Base-by-base conservation (phyloP, 2,797 vertebrate genomes). In the Protonibea diacanthus region DNA sequence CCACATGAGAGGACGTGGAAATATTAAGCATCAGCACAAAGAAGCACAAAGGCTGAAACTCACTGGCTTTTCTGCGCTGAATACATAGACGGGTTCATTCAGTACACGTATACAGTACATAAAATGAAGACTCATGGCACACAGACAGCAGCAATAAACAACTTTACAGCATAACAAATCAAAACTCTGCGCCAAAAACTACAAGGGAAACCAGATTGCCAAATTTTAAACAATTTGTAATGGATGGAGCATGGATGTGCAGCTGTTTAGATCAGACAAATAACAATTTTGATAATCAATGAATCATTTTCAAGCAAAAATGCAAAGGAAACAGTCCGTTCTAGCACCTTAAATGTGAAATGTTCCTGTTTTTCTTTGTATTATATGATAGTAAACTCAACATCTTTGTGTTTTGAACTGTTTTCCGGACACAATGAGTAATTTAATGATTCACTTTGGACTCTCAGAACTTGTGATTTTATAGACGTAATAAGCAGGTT, bases 1-100 rank as follows among this genome's bases (percentile, higher is more conserved):
- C 69, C 25, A 57, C 66, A 67, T 44, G 33, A 64, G 14, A 74
- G 51, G 25, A 8, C n/a, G 55, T 48, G 49, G 56, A 80, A 82
- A 84, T 18, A 29, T 53, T 71, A 47, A 44, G n/a, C 27, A 23
- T 75, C n/a, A 52, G 60, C 58, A 49, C 15, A 65, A 10, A 10
- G 7, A 64, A 65, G 71, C 3, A 78, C 45, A 62, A 49, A 71
- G 12, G 25, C 40, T 40, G 6, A 56, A 21, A 40, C 33, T 45
- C 17, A 21, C 2, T 18, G 4, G 1, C 1, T 20, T 33, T 29
- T 71, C 20, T 27, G 2, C 15, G 25, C 27, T 5, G 7, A 40
- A 52, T 18, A 23, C 18, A 42, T 13, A 38, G 21, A 51, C 29
- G 12, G 13, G 6, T 21, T 29, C 12, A 65, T 61, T 11, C 12